Evolutionary conservation across 1,140 invertebrate genomes (phyloP).

Genomic region (Dendrolimus punctatus): DNA sequence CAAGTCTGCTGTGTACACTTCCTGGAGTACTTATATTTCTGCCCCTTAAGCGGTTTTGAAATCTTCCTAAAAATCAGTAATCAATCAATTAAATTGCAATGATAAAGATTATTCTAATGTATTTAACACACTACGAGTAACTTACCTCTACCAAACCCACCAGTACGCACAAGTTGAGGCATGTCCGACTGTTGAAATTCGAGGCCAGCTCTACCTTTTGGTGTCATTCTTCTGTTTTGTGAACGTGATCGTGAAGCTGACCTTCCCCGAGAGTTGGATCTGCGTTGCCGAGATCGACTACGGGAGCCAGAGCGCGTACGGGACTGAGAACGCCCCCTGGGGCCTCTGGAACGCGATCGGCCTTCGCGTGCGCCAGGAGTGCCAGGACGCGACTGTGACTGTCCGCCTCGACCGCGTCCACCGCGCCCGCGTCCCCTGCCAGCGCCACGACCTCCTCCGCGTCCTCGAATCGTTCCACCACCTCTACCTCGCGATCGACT

Average conservation of each 20-base stretch:
- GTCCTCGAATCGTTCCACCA: slow-evolving; percentile 32
- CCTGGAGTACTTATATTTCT: slow-evolving; percentile 37
- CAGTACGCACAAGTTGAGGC: slow-evolving; percentile 34
- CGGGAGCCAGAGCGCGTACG: slow-evolving; percentile 25
- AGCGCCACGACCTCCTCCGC: slow-evolving; percentile 30
- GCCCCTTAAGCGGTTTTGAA: slow-evolving; percentile 31
- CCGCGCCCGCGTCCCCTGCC: slow-evolving; percentile 29
- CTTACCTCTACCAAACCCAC: slow-evolving; percentile 16
- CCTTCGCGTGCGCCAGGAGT: slow-evolving; percentile 26
- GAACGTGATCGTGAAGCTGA: slow-evolving; percentile 47
- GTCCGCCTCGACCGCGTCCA: slow-evolving; percentile 20
- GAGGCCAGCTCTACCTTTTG: slow-evolving; percentile 51
- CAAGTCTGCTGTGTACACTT: slow-evolving; percentile 51
- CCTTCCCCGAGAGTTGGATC: slow-evolving; percentile 37
- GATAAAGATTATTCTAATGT: not conserved
- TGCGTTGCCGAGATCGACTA: slow-evolving; percentile 33
- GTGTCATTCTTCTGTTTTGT: slow-evolving; percentile 42
- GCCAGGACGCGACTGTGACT: slow-evolving; percentile 20
- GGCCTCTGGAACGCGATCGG: slow-evolving; percentile 34
- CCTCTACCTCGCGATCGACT: slow-evolving; percentile 49
- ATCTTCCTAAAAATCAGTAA: slow-evolving; percentile 29
- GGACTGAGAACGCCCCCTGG: slow-evolving; percentile 27
- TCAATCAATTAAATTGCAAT: not conserved
- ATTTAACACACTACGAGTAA: not conserved
- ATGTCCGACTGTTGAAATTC: slow-evolving; percentile 38